phyloP scores from a whole-genome alignment of 2,797 vertebrate genomes.

The Molossus alvarezi region DNA sequence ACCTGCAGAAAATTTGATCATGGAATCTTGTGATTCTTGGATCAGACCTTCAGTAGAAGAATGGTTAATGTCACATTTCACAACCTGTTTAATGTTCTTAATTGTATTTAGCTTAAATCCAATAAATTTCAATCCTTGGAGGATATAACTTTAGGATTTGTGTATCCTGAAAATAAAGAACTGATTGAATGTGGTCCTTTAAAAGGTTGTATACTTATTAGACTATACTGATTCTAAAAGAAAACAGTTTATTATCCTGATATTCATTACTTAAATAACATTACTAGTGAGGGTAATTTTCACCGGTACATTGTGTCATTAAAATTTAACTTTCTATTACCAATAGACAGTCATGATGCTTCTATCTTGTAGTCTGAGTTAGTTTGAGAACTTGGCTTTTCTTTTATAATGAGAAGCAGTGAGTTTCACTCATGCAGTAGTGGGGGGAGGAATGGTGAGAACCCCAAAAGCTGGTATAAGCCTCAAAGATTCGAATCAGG shows the following conservation, averaged over 20 bases:
- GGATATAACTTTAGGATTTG: background rate
- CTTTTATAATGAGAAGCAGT: background rate
- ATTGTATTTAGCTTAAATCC: constrained; percentile 44
- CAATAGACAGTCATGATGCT: background rate
- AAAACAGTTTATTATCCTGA: background rate
- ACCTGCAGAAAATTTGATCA: constrained; percentile 16
- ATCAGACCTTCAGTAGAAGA: background rate
- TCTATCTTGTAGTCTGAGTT: background rate
- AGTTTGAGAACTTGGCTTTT: background rate
- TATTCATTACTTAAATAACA: constrained; percentile 5
- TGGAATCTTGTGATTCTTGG: background rate
- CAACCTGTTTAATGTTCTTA: constrained; percentile 6
- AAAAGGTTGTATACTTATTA: constrained; percentile 12
- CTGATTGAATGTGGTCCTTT: background rate
- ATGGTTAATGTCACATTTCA: background rate
- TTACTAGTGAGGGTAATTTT: background rate
- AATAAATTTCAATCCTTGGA: constrained; percentile 17
- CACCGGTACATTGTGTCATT: background rate
- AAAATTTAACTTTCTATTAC: constrained; percentile 11
- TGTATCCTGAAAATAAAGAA: constrained; percentile 44
- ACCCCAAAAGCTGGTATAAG: background rate
- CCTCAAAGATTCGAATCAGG: background rate
- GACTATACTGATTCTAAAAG: background rate
- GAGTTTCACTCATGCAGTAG: background rate
- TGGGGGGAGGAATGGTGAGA: background rate